Conservation (phyloP, 2,888 invertebrate species). For the Oscheius sp. region DNA sequence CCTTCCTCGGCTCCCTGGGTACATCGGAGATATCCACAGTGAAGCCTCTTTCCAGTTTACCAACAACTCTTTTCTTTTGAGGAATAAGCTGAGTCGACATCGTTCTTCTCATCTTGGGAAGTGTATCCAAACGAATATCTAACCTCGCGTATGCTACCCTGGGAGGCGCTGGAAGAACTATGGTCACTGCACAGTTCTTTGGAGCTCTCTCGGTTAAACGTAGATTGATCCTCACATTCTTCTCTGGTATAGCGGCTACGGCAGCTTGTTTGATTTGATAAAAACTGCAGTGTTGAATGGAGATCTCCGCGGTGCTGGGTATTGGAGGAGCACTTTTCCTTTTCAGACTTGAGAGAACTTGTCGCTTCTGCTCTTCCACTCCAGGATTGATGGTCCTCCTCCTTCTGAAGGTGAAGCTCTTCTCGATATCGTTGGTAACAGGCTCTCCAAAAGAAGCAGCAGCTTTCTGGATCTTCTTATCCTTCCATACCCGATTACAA, state of each 20-base stretch:
- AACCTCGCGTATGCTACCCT: conserved; percentile 44
- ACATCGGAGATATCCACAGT: conserved; percentile 50
- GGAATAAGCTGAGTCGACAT: conserved; percentile 47
- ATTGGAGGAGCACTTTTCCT: conserved; percentile 46
- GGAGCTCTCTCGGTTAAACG: conserved; percentile 65
- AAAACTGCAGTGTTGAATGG: conserved; percentile 70
- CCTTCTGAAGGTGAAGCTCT: not conserved
- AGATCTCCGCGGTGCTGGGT: conserved; percentile 64
- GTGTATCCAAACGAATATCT: conserved; percentile 39
- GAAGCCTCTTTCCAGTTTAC: conserved; percentile 51
- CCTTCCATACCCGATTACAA: conserved; percentile 7
- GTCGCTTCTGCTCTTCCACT: conserved; percentile 44
- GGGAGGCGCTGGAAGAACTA: conserved; percentile 55
- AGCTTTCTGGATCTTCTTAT: not conserved
- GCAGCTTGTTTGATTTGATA: conserved; percentile 52
- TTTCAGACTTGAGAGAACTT: conserved; percentile 49
- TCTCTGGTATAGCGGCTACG: conserved; percentile 55
- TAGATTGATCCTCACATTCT: conserved; percentile 65
- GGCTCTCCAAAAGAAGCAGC: not conserved
- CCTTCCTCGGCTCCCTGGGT: conserved; percentile 49
- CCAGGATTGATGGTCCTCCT: not conserved
- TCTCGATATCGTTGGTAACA: conserved; percentile 1
- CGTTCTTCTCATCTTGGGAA: conserved; percentile 30
- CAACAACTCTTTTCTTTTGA: conserved; percentile 42
- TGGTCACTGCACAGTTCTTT: conserved; percentile 42